Evolutionary conservation across 2,113 vertebrate species (phyloP), one percentile per base, ranked within the genome.

Genomic region (Pao palembangensis): DNA sequence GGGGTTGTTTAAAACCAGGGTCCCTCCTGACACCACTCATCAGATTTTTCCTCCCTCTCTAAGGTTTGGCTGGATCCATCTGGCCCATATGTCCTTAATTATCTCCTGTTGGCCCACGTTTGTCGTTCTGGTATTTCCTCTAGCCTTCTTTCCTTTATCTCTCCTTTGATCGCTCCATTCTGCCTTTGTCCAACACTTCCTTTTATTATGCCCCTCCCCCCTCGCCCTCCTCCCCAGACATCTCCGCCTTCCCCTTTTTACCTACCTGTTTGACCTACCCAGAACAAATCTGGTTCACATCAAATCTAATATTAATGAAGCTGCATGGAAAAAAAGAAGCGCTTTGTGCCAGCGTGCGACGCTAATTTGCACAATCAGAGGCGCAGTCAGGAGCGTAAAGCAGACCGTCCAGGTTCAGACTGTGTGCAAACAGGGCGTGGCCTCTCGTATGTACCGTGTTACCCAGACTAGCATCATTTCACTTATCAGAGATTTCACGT

Each of bases 91-190:
- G 90, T 90, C 91, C 72, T 88, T 88, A 88, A 89, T 92, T 92
- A 91, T 78, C 70, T 90, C 85, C 73, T 75, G 72, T 71, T 80
- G 85, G 85, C 73, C 88, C 80, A 83, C 87, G 89, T 90, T 38
- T 89, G 87, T 90, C 87, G 86, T 78, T 85, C 79, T 90, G 91
- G 90, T 89, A 92, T 92, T 91, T 90, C 89, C 89, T 89, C 80
- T 71, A 78, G 64, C 79, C 65, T 71, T 69, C 71, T 70, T 38
- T 38, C 34, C 34, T 11, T 11, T 12, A 38, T 38, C 34, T 38
- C 5, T 28, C 5, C 2, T 28, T 28, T 38, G 34, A 38, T 38
- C 34, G 1, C 34, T 38, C 10, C 34, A 38, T 38, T 38, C 66
- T 69, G 62, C 41, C 58, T 76, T 64, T 57, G 57, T 76, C 55